phyloP scores from a whole-genome alignment of 2,888 invertebrate genomes.

The Podotricha telesiphe region DNA sequence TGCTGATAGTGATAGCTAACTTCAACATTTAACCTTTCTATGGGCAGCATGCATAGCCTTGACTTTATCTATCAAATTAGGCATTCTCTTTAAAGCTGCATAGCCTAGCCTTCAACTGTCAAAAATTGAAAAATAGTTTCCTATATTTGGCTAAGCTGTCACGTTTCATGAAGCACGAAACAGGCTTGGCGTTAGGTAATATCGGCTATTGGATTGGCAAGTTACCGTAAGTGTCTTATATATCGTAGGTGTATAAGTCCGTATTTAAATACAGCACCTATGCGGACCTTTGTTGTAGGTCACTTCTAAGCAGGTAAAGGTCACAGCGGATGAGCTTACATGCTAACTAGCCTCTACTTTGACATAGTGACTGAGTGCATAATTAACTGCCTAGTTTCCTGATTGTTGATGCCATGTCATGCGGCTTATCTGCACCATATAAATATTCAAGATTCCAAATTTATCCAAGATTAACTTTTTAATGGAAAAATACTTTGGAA shows the following conservation, averaged over 20 bases:
- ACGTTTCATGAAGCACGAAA: slow-evolving; percentile 15
- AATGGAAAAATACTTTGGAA: no score
- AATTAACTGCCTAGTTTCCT: slow-evolving; percentile 20
- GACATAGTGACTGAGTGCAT: slow-evolving; percentile 24
- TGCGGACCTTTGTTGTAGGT: slow-evolving; percentile 22
- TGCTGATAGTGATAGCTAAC: background rate
- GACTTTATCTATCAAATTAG: slow-evolving; percentile 40
- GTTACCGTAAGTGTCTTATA: background rate
- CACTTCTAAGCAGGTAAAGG: slow-evolving; percentile 25
- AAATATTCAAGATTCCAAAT: no score
- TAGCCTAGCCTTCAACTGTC: slow-evolving; percentile 38
- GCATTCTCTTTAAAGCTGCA: slow-evolving; percentile 42
- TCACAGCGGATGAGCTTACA: slow-evolving; percentile 25
- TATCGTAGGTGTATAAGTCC: background rate
- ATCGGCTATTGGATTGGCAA: background rate
- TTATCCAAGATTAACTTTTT: no score
- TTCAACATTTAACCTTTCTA: slow-evolving; percentile 26
- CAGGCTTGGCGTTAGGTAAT: slow-evolving; percentile 14
- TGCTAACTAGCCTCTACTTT: slow-evolving; percentile 18
- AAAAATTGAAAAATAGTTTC: slow-evolving; percentile 36
- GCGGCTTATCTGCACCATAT: background rate
- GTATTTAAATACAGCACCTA: slow-evolving; percentile 12
- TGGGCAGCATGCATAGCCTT: slow-evolving; percentile 27
- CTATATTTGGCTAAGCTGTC: slow-evolving; percentile 34
- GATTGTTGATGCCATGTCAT: slow-evolving; percentile 8